Base-by-base conservation (phyloP, 2,113 vertebrate genomes). In the Ranitomeya imitator region DNA sequence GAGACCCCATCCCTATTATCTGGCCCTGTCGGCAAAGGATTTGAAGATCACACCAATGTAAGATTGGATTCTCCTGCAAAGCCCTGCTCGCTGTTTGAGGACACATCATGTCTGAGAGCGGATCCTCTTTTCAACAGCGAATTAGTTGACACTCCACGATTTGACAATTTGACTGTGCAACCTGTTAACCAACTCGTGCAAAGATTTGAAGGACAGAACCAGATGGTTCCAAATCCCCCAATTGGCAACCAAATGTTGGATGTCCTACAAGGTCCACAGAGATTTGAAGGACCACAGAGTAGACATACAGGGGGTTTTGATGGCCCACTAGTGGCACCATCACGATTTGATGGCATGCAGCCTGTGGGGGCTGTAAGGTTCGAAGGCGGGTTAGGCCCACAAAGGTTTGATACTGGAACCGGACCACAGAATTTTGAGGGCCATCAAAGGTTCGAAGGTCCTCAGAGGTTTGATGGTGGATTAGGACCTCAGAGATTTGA, bases 401-500 rank as follows among this genome's bases (percentile, higher is more conserved):
- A 79, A 0, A 91, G 93, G 86, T 98, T 97, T 89, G 97, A 96
- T 37, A 57, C 31, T 19, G 79, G 57, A 59, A 19, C 55, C 2
- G 57, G 79, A 19, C 96, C 95, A 12, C 93, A 95, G 0, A 93
- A 93, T 84, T 95, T 95, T 87, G 97, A 99, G 12, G 94, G 95
- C 6, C 94, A 94, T n/a, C 93, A 95, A 65, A 93, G 93, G 84
- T 94, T 95, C 80, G 89, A 95, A 55, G 96, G 13, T 0, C 91
- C 93, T 19, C 76, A 79, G 19, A 94, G 94, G 71, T 97, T 97
- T 84, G 97, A 98, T 1, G 94, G 95, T 4, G 95, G 93, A 0
- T 94, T 94, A 90, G 95, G 94, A 94, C 95, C 96, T 65, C 93
- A 96, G 77, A 96, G 97, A 89, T 98, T 96, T 89, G 97, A 99